Base-by-base conservation (phyloP, 2,113 vertebrate species). In the Leptocoma aspasia region DNA sequence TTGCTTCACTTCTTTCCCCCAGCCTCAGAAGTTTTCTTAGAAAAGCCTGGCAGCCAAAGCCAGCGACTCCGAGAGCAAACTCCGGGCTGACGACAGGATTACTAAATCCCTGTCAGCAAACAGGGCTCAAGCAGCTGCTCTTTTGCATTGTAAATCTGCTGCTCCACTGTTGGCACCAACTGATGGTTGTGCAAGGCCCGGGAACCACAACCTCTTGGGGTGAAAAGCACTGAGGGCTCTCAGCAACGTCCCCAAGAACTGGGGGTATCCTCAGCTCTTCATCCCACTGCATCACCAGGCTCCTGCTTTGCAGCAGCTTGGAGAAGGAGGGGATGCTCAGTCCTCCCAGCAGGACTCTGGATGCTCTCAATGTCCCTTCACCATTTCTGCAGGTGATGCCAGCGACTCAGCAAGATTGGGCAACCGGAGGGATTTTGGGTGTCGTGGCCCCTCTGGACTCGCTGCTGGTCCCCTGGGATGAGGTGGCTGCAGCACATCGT, bases 401-500 rank as follows among this genome's bases (percentile, higher is more conserved):
- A 35, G 0, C 3, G 7, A 5, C 0, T 13, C 39, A 78, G 60
- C 88, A 47, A 81, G 39, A 57, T 0, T 7, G 69, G 87, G 66
- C 8, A 7, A 8, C 50, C 20, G 0, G 37, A 68, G 17, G 39
- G 66, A 5, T 63, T 86, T 69, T 2, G 47, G 88, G 90, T 45
- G 54, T 44, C 12, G 0, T 1, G 6, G 28, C 15, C 28, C 47
- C 13, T 27, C 49, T 3, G 2, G 79, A 49, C 71, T 22, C 2
- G 0, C 23, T 10, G 69, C 84, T 11, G 21, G 4, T 71, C 89
- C 44, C n/a, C 16, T 2, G 21, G 56, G 89, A 91, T 0, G 12
- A 89, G 47, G 65, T 3, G 50, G 92, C 86, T n/a, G 94, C 81
- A 89, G 77, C 56, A 22, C 49, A 42, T 86, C 89, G 86, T 97